Conservation (phyloP, 2,797 vertebrate genomes). For the Sebastiscus albofasciatus region DNA sequence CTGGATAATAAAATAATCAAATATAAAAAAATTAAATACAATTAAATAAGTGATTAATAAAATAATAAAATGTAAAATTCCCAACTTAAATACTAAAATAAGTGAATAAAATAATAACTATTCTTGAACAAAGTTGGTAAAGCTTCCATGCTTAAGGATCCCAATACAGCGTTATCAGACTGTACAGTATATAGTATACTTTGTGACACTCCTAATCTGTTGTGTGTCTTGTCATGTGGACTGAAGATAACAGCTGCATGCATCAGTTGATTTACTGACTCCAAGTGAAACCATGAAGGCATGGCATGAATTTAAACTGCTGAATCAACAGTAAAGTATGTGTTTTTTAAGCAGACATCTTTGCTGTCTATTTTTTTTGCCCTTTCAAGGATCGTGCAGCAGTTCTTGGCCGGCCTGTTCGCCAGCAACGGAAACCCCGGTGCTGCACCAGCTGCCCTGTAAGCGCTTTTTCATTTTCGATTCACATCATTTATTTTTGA, state of each 20-base stretch:
- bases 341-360: slow-evolving; percentile 12
- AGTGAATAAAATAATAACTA: too few species aligned
- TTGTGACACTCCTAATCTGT: background rate
- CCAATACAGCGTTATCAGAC: background rate
- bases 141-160: background rate
- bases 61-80: too few species aligned
- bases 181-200: background rate
- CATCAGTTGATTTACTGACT: background rate
- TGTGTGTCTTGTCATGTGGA: background rate
- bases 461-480: slow-evolving; percentile 58
- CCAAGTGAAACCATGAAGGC: background rate
- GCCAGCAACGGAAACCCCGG: slow-evolving; percentile 84
- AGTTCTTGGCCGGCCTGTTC: slow-evolving; percentile 84
- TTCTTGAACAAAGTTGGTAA: background rate
- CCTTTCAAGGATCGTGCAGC: slow-evolving; percentile 87
- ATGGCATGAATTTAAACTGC: background rate
- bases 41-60: too few species aligned
- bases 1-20: too few species aligned
- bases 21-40: too few species aligned
- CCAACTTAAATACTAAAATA: too few species aligned
- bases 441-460: slow-evolving; percentile 87
- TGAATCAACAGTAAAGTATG: background rate
- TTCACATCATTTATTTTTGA: slow-evolving; percentile 41
- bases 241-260: background rate
- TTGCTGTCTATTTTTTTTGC: slow-evolving; percentile 28